Base-by-base conservation (phyloP, 2,888 invertebrate species). In the Uloborus plumipes region DNA sequence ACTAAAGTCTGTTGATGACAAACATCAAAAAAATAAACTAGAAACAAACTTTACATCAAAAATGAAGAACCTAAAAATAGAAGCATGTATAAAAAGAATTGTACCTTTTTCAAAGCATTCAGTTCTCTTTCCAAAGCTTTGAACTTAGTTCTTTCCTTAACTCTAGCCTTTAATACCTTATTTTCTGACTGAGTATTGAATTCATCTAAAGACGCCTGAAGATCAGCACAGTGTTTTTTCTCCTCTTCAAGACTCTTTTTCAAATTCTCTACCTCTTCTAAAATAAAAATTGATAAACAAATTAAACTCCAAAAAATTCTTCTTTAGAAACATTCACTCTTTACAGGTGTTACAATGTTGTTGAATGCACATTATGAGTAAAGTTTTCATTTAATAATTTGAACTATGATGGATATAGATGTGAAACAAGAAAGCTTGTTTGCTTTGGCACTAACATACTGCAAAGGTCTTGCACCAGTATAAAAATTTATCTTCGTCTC, bases 211-310 rank as follows among this genome's bases (percentile, higher is more conserved):
- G 71, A 47, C 55, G 70, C 65, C 31, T 78, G 73, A 11, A 84
- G 53, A 14, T 78, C 78, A 4, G 64, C 49, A 51, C 31, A 86
- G 59, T 85, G 84, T 51, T 76, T 50, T 26, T 84, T 83, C 50
- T 86, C 85, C 22, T 83, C 31, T 59, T 87, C 92, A 89, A 87
- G 90, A 90, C 71, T 90, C 86, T 50, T 91, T 89, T 82, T 91
- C 91, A 88, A 93, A 93, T 89, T 78, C 89, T 91, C n/a, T 93
- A 88, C 85, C 90, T 90, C 88, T 91, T 47, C 79, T 79, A 71
- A 39, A 26, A 26, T 26, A 4, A 26, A 26, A 26, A 26, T 26
- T 26, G 26, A 26, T 26, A 26, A 26, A 26, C 26, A 26, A 26
- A 26, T 26, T 2, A 4, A 26, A 26, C n/a, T n/a, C n/a, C n/a